A percentile compares a stretch with the other conserved stretches of the same genome.
Conservation (phyloP, 2,113 vertebrate genomes). For the Prietella phreatophila region DNA sequence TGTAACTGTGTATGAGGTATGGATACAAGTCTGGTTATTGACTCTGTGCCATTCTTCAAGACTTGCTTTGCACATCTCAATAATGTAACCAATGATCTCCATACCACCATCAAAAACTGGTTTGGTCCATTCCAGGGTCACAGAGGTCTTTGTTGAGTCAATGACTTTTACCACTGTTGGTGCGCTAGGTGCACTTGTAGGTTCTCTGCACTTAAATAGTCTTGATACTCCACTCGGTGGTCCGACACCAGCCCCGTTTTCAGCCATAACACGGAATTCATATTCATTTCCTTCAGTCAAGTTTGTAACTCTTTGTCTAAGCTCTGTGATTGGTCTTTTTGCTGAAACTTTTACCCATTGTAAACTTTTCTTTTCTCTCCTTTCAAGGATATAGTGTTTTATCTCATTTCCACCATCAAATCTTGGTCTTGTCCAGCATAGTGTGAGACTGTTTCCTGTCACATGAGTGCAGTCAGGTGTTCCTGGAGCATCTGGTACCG, state of each 20-base stretch:
- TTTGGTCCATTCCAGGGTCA: constrained; percentile 91
- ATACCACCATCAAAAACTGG: constrained; percentile 95
- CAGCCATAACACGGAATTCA: constrained; percentile 97
- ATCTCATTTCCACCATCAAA: constrained; percentile 96
- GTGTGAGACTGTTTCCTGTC: constrained; percentile 89
- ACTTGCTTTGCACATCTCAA: constrained; percentile 97
- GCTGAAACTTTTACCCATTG: constrained; percentile 93
- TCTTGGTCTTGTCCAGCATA: constrained; percentile 89
- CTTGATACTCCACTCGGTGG: constrained; percentile 87
- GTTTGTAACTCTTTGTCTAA: constrained; percentile 86
- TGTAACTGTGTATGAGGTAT: constrained; percentile 85
- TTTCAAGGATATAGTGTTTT: constrained; percentile 93
- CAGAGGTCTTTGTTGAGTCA: constrained; percentile 92
- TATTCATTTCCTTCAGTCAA: constrained; percentile 95
- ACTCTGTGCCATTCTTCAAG: constrained; percentile 94
- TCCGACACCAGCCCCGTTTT: constrained; percentile 91
- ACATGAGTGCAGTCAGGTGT: constrained; percentile 90
- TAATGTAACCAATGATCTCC: constrained; percentile 97
- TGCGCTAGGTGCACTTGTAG: constrained; percentile 87
- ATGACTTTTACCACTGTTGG: constrained; percentile 89
- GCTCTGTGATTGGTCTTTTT: constrained; percentile 90
- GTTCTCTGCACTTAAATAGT: constrained; percentile 93
- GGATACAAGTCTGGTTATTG: constrained; percentile 85
- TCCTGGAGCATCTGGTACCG: constrained; percentile 91
- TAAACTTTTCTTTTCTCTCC: constrained; percentile 96